phyloP scores from a whole-genome alignment of 1,140 invertebrate species.

The Acromyrmex heyeri region DNA sequence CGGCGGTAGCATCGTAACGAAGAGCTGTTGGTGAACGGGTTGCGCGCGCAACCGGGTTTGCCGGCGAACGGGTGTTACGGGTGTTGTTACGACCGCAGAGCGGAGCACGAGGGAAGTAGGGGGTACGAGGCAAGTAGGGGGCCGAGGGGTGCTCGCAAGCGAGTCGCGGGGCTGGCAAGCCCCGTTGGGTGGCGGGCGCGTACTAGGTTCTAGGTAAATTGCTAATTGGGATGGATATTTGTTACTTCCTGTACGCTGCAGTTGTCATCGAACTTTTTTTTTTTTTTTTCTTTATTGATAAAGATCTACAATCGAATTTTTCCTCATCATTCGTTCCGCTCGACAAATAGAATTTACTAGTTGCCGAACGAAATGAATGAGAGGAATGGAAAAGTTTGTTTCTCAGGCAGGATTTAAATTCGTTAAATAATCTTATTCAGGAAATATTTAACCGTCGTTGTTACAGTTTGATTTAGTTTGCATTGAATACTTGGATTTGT shows the following conservation, averaged over 20 bases:
- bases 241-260: constrained; percentile 15
- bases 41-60: constrained; percentile 63
- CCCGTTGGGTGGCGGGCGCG: constrained; percentile 23
- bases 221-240: constrained; percentile 53
- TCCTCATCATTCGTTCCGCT: neutral
- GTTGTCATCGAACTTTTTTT: neutral
- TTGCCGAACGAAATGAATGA: neutral
- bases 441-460: neutral
- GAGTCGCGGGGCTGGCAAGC: constrained; percentile 31
- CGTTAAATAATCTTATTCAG: neutral
- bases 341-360: constrained; percentile 2
- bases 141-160: constrained; percentile 16
- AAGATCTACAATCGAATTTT: constrained; percentile 8
- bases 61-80: constrained; percentile 69
- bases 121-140: constrained; percentile 19
- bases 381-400: neutral
- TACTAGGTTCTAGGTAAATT: constrained; percentile 37
- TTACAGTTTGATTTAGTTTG: neutral
- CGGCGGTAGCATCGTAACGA: constrained; percentile 39
- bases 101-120: neutral
- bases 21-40: constrained; percentile 42
- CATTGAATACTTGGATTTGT: neutral
- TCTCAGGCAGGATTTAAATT: neutral
- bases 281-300: neutral
- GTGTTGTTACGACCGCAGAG: constrained; percentile 59